phyloP scores from a whole-genome alignment of 64 coral and sea anemone species.

The Montipora sp. region DNA sequence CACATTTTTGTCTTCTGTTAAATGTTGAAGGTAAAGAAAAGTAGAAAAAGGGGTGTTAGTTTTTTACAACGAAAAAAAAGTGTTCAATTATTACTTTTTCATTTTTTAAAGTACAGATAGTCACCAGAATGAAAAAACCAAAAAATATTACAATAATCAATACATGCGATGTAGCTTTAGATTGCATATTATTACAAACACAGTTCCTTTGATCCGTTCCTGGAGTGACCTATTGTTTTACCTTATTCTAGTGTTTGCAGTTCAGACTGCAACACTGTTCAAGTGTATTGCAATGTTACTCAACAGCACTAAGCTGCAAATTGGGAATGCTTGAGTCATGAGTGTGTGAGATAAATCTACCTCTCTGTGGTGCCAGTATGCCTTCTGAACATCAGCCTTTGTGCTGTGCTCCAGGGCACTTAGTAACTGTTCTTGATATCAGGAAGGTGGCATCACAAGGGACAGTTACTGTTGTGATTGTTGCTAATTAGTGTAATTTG shows the following conservation, averaged over 20 bases:
- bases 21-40: no score
- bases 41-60: no score
- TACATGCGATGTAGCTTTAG: no score
- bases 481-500: no score
- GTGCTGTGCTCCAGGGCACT: slow-evolving; percentile 22
- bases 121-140: no score
- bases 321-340: slow-evolving; percentile 99
- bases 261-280: slow-evolving; percentile 1
- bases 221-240: slow-evolving; percentile 25
- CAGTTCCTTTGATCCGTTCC: slow-evolving; percentile 99
- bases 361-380: slow-evolving; percentile 75
- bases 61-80: no score
- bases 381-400: slow-evolving; percentile 56
- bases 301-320: slow-evolving; percentile 96
- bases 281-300: slow-evolving; percentile 66
- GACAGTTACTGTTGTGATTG: slow-evolving; percentile 9
- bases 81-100: no score
- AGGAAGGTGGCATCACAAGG: slow-evolving; percentile 60
- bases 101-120: no score
- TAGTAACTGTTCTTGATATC: slow-evolving; percentile 35
- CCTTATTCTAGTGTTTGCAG: slow-evolving; percentile 37
- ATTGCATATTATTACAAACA: slow-evolving; percentile 23
- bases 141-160: no score
- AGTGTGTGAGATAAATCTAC: slow-evolving; percentile 94
- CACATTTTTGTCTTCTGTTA: no score